Conservation (phyloP, 2,888 invertebrate genomes). For the Paralinhomoeus sp. region DNA sequence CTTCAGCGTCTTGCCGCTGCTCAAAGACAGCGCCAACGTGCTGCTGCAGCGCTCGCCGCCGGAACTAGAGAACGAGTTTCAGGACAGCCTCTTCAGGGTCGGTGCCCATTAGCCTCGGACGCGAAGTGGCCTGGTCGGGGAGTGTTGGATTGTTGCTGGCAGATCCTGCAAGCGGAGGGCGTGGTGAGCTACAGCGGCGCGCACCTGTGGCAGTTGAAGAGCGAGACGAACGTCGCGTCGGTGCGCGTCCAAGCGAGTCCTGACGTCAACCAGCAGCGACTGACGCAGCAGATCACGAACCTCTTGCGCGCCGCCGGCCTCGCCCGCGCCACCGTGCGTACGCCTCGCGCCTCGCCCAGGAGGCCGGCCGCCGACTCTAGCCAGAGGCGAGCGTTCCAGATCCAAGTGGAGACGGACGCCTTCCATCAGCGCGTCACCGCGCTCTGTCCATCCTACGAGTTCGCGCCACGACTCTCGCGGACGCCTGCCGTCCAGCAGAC, state of each 20-base stretch:
- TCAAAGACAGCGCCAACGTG: conserved; percentile 23
- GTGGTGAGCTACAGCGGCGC: conserved; percentile 31
- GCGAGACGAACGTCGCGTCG: conserved; percentile 28
- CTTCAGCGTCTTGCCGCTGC: no score
- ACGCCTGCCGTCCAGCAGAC: no score
- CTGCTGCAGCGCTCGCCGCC: conserved; percentile 27
- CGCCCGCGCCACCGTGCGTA: conserved; percentile 26
- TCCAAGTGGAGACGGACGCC: conserved; percentile 31
- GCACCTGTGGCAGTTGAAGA: conserved; percentile 34
- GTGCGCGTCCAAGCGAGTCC: conserved; percentile 26
- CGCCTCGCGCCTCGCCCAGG: no score
- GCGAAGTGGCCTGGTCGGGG: no score
- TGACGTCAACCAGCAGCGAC: conserved; percentile 16
- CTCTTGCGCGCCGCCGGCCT: conserved; percentile 23
- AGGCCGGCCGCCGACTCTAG: no score
- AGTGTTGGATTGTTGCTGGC: background rate
- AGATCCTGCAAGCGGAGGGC: conserved; percentile 29
- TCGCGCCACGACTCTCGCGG: background rate
- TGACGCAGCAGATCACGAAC: conserved; percentile 11
- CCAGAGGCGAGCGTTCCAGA: no score
- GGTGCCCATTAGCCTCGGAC: no score
- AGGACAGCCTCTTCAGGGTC: conserved; percentile 1
- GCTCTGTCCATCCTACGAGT: conserved; percentile 19
- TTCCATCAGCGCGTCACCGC: conserved; percentile 28
- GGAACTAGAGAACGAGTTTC: conserved; percentile 17